phyloP scores from a whole-genome alignment of 2,888 invertebrate genomes.

The Athalia circularis region DNA sequence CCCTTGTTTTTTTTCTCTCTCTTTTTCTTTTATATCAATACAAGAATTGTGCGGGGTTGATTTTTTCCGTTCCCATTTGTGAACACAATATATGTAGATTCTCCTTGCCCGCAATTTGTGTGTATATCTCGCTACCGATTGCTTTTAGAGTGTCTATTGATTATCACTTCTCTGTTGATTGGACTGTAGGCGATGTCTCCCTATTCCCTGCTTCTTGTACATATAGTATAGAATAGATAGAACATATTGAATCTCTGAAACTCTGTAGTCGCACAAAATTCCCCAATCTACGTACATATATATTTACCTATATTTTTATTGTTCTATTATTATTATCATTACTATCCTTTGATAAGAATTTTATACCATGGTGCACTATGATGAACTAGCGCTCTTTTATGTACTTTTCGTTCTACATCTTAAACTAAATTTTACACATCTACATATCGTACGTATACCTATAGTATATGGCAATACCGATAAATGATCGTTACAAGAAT shows the following conservation, averaged over 20 bases:
- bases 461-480: too few relatives aligned
- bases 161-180: constrained; percentile 40
- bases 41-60: too few relatives aligned
- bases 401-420: not conserved
- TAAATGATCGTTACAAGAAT: too few relatives aligned
- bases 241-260: too few relatives aligned
- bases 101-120: constrained; percentile 14
- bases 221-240: too few relatives aligned
- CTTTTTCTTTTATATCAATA: too few relatives aligned
- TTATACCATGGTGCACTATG: too few relatives aligned
- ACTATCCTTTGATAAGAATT: not conserved
- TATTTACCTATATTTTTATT: not conserved
- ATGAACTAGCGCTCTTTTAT: too few relatives aligned
- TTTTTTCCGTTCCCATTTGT: not conserved
- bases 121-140: constrained; percentile 13
- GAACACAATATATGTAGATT: not conserved
- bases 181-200: constrained; percentile 8
- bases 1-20: too few relatives aligned
- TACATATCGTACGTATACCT: too few relatives aligned
- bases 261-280: too few relatives aligned
- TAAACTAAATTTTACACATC: too few relatives aligned
- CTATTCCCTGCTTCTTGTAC: not conserved
- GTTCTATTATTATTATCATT: not conserved
- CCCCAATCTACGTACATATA: not conserved
- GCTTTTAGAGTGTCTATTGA: constrained; percentile 33